phyloP scores from a whole-genome alignment of 2,797 vertebrate species.

The Masticophis lateralis region DNA sequence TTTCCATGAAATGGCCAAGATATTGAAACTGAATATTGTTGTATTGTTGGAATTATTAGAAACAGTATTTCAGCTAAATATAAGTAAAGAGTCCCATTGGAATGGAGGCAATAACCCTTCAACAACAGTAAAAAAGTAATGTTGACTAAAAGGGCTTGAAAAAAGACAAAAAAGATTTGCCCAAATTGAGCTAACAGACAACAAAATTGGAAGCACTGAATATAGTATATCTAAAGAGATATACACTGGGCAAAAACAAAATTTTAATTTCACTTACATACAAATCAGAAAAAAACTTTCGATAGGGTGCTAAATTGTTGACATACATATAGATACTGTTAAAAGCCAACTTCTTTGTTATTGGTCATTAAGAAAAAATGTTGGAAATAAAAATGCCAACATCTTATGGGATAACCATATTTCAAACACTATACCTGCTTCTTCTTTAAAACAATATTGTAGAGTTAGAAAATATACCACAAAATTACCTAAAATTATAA shows the following conservation, averaged over 20 bases:
- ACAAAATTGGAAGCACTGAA: background rate
- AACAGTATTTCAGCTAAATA: background rate
- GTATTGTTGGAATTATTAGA: background rate
- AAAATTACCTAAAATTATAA: background rate
- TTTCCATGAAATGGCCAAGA: background rate
- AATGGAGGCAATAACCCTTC: background rate
- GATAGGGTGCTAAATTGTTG: background rate
- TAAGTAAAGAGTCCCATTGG: background rate
- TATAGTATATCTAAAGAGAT: background rate
- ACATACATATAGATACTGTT: background rate
- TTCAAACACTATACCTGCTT: background rate
- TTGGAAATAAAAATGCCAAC: background rate
- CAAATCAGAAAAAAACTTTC: background rate
- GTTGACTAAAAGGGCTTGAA: background rate
- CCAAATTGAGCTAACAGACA: background rate
- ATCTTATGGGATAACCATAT: background rate
- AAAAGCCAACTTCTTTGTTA: background rate
- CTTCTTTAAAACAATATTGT: background rate
- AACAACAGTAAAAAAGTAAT: background rate
- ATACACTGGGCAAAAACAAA: background rate
- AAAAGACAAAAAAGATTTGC: background rate
- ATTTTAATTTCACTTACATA: background rate
- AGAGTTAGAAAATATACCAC: background rate
- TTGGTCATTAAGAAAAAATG: background rate
- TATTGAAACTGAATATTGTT: background rate